A percentile compares a stretch with the other conserved stretches of the same genome.
Conservation (phyloP, 2,888 invertebrate species). For the Hypolimnas misippus region DNA sequence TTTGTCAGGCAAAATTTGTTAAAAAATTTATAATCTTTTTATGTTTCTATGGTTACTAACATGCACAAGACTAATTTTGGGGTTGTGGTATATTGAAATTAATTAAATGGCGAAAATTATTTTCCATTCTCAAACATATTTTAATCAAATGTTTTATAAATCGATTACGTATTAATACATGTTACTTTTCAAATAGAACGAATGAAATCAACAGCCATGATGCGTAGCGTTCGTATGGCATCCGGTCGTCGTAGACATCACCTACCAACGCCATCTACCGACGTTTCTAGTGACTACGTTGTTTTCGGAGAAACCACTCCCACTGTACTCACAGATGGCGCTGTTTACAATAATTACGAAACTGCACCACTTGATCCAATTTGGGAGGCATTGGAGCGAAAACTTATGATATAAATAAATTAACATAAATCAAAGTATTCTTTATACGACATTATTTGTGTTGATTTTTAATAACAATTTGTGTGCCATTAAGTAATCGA, state of each 20-base stretch:
- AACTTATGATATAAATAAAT: constrained; percentile 54
- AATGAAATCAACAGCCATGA: constrained; percentile 63
- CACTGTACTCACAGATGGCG: constrained; percentile 44
- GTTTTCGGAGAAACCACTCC: constrained; percentile 50
- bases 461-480: constrained; percentile 12
- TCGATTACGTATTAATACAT: constrained; percentile 18
- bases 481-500: constrained; percentile 1
- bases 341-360: constrained; percentile 36
- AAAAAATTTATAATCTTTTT: too few species aligned
- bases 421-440: too few species aligned
- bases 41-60: too few species aligned
- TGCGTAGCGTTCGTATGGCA: constrained; percentile 67
- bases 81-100: too few species aligned
- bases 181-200: constrained; percentile 56
- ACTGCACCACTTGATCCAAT: constrained; percentile 54
- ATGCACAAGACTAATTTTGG: too few species aligned
- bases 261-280: constrained; percentile 31
- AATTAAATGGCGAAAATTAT: too few species aligned
- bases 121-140: too few species aligned
- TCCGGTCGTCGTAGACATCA: constrained; percentile 56
- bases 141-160: background rate
- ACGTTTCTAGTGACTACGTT: constrained; percentile 41
- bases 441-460: background rate
- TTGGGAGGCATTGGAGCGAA: constrained; percentile 71
- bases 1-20: too few species aligned